Conservation (phyloP, 1,140 invertebrate genomes). For the Macrobrachium rosenbergii region DNA sequence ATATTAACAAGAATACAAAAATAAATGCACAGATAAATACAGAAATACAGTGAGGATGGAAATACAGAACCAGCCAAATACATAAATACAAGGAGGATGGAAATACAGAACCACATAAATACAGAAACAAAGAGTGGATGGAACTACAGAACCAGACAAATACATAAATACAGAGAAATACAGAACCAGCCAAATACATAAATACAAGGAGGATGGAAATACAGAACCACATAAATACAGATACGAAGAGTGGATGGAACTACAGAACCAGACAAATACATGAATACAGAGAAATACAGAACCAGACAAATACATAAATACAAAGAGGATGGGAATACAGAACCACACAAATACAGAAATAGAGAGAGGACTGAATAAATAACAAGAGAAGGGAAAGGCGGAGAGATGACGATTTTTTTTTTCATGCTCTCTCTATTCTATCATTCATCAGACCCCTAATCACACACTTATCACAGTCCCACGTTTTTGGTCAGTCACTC, state of each 20-base stretch:
- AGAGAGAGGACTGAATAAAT: background rate
- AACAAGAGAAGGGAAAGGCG: background rate
- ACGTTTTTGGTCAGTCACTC: too few relatives aligned
- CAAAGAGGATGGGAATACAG: background rate
- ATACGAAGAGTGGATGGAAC: background rate
- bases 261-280: background rate
- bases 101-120: background rate
- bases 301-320: background rate
- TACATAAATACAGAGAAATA: background rate
- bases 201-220: constrained; percentile 1
- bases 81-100: background rate
- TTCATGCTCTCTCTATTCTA: too few relatives aligned
- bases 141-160: background rate
- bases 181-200: background rate
- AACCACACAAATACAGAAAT: background rate
- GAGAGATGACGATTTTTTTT: too few relatives aligned
- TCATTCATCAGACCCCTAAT: too few relatives aligned
- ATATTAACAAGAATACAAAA: background rate
- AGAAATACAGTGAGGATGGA: background rate
- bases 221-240: background rate
- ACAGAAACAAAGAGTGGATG: background rate
- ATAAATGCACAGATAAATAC: background rate
- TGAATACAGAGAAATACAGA: background rate
- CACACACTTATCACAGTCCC: too few relatives aligned
- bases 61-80: too few relatives aligned